Conservation (phyloP, 2,797 vertebrate genomes). For the Sparidentex hasta region DNA sequence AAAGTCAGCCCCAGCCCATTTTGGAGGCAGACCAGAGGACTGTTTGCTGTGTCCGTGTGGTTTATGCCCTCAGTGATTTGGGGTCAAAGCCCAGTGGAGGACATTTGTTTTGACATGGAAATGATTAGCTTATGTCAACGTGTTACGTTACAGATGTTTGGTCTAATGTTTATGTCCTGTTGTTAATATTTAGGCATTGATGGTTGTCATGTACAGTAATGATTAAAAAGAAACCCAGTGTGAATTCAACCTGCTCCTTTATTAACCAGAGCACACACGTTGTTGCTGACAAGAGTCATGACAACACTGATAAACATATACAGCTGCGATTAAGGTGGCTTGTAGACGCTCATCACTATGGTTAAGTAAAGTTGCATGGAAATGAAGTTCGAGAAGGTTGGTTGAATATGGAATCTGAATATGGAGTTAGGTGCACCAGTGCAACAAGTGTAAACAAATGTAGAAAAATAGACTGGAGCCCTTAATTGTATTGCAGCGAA, state of each 20-base stretch:
- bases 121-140: not conserved
- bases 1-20: not conserved
- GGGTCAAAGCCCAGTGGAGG: slow-evolving; percentile 6
- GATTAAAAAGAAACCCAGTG: no score
- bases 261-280: no score
- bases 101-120: not conserved
- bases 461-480: no score
- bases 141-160: not conserved
- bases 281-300: no score
- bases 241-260: no score
- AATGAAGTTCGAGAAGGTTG: not conserved
- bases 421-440: no score
- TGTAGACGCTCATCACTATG: no score
- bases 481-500: not conserved
- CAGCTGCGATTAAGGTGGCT: no score
- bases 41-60: slow-evolving; percentile 4
- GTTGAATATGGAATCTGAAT: not conserved
- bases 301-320: no score
- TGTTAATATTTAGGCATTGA: slow-evolving; percentile 33
- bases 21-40: not conserved
- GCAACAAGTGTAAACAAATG: no score
- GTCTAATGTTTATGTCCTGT: slow-evolving; percentile 2
- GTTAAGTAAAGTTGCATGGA: not conserved
- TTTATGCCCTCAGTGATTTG: not conserved
- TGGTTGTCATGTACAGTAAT: not conserved